Base-by-base conservation (phyloP, 2,888 invertebrate genomes). In the Leptinotarsa tumamoca region DNA sequence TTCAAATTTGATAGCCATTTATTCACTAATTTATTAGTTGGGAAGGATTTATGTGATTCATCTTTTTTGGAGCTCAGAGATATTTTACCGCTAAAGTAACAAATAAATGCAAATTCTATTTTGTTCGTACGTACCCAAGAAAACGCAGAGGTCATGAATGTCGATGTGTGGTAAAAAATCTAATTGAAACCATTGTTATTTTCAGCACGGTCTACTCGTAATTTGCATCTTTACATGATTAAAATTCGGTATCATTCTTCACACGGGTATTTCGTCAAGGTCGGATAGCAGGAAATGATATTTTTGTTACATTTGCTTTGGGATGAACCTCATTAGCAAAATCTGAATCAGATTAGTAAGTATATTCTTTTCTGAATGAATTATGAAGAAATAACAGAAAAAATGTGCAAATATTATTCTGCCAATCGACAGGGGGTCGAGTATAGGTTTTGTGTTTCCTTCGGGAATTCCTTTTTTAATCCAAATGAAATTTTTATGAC, bases 141-240 rank as follows among this genome's bases (percentile, higher is more conserved):
- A n/a, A 69, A 56, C 69, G 49, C 21, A 69, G 56, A 56, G 69
- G 69, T 69, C 69, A 69, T 33, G 21, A 43, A 43, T 18, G n/a
- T 23, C 69, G 43, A 33, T 21, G 51, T 50, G 17, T 51, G 54
- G 51, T 33, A 27, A 68, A 52, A 56, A 56, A 54, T 18, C 56
- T 69, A 69, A 69, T 69, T 69, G 69, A 56, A 69, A n/a, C 54
- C 33, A 69, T 69, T 69, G 69, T 69, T 69, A 69, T 69, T 69
- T 33, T 43, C 21, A 56, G 13, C 69, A 69, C 69, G 56, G 69
- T 69, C 43, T 56, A 33, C 56, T 54, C 52, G 69, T n/a, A 56
- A 69, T 69, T 69, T 69, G 51, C 68, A 68, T 68, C n/a, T 68
- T 68, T 68, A 43, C 69, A 54, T 33, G 69, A 69, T 69, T 69